Conservation (phyloP, 1,140 invertebrate genomes). For the Pseudomyrmex flavicornis region DNA sequence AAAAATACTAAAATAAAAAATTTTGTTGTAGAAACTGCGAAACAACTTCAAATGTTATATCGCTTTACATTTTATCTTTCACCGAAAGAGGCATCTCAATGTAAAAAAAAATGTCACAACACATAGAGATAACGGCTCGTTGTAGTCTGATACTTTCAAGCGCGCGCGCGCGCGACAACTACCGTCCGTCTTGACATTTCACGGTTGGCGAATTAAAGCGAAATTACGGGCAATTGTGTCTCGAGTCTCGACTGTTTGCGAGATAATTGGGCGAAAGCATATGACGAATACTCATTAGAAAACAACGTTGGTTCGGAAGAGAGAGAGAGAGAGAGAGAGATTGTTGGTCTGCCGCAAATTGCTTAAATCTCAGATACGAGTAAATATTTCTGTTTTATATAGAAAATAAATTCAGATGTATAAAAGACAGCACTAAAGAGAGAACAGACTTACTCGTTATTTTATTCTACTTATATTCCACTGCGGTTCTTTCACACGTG, state of each 20-base stretch:
- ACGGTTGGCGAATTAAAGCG: conserved; percentile 23
- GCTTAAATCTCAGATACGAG: not conserved
- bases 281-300: conserved; percentile 11
- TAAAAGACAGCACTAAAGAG: too few relatives aligned
- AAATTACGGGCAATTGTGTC: conserved; percentile 13
- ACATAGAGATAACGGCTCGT: not conserved
- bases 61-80: too few relatives aligned
- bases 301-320: not conserved
- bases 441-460: too few relatives aligned
- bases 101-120: too few relatives aligned
- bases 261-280: conserved; percentile 30
- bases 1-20: too few relatives aligned
- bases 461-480: conserved; percentile 5
- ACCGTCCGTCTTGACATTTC: conserved; percentile 15
- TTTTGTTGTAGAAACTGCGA: too few relatives aligned
- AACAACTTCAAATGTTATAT: too few relatives aligned
- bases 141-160: too few relatives aligned
- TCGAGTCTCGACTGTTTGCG: conserved; percentile 7
- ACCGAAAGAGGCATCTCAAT: too few relatives aligned
- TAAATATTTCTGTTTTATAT: not conserved
- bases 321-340: not conserved
- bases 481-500: not conserved
- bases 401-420: too few relatives aligned
- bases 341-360: not conserved
- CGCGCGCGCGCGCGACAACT: not conserved